Percentiles rank a stretch among this genome's conserved stretches.
Conservation (phyloP, 2,113 vertebrate genomes). For the Bos javanicus region DNA sequence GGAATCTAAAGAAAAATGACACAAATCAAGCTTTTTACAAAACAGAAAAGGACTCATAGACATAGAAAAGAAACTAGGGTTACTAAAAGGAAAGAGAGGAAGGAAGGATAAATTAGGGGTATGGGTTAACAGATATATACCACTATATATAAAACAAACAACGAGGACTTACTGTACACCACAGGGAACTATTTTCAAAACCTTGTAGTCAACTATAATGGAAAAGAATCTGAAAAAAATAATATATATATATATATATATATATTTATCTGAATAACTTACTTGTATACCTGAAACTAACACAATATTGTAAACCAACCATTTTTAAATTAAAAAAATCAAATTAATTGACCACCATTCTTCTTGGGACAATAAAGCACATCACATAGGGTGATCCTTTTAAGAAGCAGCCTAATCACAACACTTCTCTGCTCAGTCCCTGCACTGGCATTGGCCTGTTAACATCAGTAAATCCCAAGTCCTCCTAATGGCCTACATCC, state of each 20-base stretch:
- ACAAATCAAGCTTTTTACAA: background rate
- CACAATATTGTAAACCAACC: background rate
- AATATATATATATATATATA: background rate
- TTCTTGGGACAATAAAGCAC: background rate
- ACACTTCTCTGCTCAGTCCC: background rate
- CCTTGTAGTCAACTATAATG: background rate
- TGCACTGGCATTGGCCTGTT: accelerated
- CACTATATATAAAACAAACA: background rate
- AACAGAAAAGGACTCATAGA: background rate
- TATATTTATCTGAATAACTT: background rate
- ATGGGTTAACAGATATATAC: background rate
- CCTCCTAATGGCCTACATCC: accelerated
- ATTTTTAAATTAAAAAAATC: background rate
- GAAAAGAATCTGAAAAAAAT: background rate
- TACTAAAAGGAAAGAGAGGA: background rate
- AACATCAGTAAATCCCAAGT: too few relatives aligned
- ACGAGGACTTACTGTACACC: background rate
- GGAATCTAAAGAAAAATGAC: background rate
- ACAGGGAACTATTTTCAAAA: background rate
- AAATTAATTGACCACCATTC: background rate
- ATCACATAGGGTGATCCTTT: background rate
- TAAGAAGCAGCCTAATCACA: background rate
- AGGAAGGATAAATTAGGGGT: background rate
- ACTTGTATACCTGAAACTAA: background rate
- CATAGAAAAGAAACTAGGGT: background rate